A percentile compares a stretch with the other conserved stretches of the same genome.
phyloP scores from a whole-genome alignment of 2,888 invertebrate species.

The Chalcosyrphus nemorum region DNA sequence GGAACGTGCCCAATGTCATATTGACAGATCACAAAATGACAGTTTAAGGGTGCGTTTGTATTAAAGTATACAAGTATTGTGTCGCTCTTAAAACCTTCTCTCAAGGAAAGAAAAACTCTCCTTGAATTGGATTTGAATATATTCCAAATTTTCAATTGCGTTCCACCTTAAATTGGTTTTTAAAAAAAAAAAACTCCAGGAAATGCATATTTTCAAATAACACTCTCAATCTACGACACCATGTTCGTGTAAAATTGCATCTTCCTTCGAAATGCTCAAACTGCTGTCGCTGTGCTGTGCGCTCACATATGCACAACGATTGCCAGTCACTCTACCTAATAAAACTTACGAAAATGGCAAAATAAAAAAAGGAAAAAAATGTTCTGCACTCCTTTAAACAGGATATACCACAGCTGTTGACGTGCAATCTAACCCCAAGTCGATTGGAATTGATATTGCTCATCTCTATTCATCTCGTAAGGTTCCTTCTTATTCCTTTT shows the following conservation, averaged over 20 bases:
- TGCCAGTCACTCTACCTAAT: background rate
- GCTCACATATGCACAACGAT: background rate
- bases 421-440: slow-evolving; percentile 34
- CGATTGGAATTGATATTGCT: slow-evolving; percentile 50
- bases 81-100: too few species aligned
- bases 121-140: too few species aligned
- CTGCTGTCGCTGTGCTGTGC: background rate
- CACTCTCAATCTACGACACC: background rate
- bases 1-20: too few species aligned
- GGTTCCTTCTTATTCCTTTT: background rate
- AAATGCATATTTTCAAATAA: background rate
- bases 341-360: background rate
- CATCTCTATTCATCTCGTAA: slow-evolving; percentile 49
- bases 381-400: slow-evolving; percentile 20
- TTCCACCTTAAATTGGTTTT: too few species aligned
- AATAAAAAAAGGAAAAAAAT: background rate
- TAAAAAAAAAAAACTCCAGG: too few species aligned
- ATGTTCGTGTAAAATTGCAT: slow-evolving; percentile 4
- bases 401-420: slow-evolving; percentile 50
- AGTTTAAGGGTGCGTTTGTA: too few species aligned
- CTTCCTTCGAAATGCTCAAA: background rate
- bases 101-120: too few species aligned
- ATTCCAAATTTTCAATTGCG: too few species aligned
- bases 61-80: too few species aligned
- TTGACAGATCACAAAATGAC: too few species aligned